Evolutionary conservation across 2,113 vertebrate species (phyloP), one percentile per base, ranked within the genome.

Genomic region (Sapajus apella): DNA sequence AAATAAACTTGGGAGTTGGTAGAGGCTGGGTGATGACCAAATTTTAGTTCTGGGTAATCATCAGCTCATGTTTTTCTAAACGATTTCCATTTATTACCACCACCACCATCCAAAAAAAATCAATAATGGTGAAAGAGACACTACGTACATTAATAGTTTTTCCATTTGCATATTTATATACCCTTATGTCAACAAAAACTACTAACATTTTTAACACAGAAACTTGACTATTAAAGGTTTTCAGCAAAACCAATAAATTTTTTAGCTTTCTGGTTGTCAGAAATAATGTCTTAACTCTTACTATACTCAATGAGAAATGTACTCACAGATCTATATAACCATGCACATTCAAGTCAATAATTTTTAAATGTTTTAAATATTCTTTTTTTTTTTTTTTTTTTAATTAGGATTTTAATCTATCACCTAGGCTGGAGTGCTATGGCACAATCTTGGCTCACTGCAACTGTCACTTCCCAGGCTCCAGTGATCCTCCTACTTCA

Each of bases 151-250:
- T 56, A 88, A 77, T 4, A 88, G 20, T 37, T 25, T 73, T 68
- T 72, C 72, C 55, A 90, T 80, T 37, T 89, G 21, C 27, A n/a
- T 84, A 80, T 80, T 70, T 92, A 90, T 17, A 90, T 81, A 85
- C 81, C 73, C 37, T 80, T 68, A 23, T 58, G 84, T 50, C 10
- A 85, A 95, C 14, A 81, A 96, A 83, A 73, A 66, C 17, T 35
- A 61, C 52, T 91, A 86, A 70, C 82, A 92, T 32, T 84, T 77
- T 96, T 94, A 83, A 92, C 12, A 91, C n/a, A 88, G 55, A 83
- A 76, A 90, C 16, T 35, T 79, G 47, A 92, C 4, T 83, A 68
- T 77, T 82, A 77, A 68, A 70, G 21, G 2, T 92, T 92, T 92
- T 79, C n/a, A 84, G 70, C 30, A 95, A 88, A 94, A 89, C 17